phyloP scores from a whole-genome alignment of 2,113 vertebrate species.

The Odontophorus gujanensis region DNA sequence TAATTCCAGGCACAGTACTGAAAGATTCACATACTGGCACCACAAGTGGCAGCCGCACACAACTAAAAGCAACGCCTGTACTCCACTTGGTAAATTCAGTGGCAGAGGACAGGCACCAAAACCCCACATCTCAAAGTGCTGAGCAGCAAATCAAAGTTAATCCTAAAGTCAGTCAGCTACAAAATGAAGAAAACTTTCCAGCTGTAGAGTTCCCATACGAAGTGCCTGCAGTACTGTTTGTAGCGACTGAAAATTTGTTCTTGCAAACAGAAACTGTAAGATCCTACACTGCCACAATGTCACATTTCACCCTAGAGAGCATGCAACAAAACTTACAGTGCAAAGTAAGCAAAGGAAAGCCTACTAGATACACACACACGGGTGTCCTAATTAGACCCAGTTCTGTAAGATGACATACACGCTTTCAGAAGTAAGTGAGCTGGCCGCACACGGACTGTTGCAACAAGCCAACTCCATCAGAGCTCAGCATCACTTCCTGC shows the following conservation, averaged over 20 bases:
- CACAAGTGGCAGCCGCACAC: not conserved
- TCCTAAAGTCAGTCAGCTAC: not conserved
- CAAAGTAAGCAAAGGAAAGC: not conserved
- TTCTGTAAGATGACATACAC: not conserved
- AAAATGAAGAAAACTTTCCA: not conserved
- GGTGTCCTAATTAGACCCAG: not conserved
- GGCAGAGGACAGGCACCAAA: not conserved
- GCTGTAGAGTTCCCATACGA: not conserved
- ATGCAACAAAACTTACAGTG: not conserved
- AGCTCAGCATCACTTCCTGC: conserved; percentile 48
- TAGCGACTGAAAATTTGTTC: not conserved
- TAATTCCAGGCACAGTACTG: not conserved
- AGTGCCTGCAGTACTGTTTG: not conserved
- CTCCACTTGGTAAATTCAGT: not conserved
- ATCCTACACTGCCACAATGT: not conserved
- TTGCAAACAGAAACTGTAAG: not conserved
- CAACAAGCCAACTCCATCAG: not conserved
- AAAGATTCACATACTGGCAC: not conserved
- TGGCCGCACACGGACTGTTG: not conserved
- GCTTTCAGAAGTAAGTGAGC: not conserved
- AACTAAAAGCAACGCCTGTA: not conserved
- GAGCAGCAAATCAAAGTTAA: not conserved
- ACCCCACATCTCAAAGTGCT: not conserved
- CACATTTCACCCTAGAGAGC: not conserved
- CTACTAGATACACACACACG: rapidly evolving